These are phyloP conservation scores for Osmoderma eremita DNA, from an alignment of 2,888 invertebrate genomes.

Conservation along the genomic window DNA sequence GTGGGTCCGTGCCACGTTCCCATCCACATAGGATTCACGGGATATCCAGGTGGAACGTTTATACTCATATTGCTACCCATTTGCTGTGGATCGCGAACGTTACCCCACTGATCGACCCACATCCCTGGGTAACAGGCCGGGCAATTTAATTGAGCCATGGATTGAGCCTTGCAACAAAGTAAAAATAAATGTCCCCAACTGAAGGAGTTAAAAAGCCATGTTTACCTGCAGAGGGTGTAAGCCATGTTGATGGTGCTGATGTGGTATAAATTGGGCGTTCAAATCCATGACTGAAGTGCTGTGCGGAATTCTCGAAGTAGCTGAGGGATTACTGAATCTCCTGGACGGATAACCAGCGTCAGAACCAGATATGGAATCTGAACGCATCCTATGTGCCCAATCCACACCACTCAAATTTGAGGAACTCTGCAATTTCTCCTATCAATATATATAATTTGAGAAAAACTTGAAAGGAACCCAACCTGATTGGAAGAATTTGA, in stretches of 20 bases:
- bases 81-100: conserved; percentile 55
- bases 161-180: conserved; percentile 69
- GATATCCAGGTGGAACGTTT: conserved; percentile 62
- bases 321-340: conserved; percentile 59
- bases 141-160: conserved; percentile 75
- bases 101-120: conserved; percentile 60
- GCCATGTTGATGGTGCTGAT: conserved; percentile 57
- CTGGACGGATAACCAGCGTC: conserved; percentile 54
- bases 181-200: not conserved
- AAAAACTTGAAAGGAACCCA: not conserved
- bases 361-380: conserved; percentile 58
- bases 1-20: conserved; percentile 63
- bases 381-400: conserved; percentile 57
- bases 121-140: conserved; percentile 66
- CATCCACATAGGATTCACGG: conserved; percentile 63
- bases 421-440: not conserved
- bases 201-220: not conserved
- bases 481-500: conserved; percentile 59
- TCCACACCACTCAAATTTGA: conserved; percentile 17
- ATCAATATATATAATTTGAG: no score
- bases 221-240: conserved; percentile 65
- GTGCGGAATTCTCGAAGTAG: conserved; percentile 55
- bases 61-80: conserved; percentile 69
- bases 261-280: conserved; percentile 57
- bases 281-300: conserved; percentile 70